Conservation (phyloP, 2,113 vertebrate genomes). For the Tupaia tana region DNA sequence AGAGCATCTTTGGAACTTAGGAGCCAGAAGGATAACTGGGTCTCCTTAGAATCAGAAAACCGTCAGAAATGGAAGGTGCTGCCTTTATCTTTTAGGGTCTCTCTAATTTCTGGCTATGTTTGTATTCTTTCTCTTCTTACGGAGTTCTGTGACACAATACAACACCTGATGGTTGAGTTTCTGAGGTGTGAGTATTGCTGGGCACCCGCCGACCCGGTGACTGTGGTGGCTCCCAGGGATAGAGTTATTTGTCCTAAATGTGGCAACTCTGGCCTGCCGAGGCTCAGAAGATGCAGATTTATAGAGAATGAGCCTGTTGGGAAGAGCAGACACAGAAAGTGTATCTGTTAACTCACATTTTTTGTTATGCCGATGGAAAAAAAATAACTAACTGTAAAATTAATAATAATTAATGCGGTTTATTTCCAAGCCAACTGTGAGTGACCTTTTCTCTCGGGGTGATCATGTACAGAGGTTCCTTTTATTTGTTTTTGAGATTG, state of each 20-base stretch:
- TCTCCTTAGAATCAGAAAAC: not conserved
- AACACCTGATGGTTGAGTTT: not conserved
- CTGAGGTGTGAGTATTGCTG: not conserved
- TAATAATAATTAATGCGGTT: no score
- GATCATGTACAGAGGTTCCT: no score
- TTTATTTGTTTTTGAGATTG: no score
- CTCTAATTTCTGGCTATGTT: not conserved
- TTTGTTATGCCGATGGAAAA: no score
- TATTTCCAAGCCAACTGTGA: no score
- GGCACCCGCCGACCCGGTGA: not conserved
- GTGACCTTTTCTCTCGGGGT: no score
- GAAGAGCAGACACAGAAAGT: not conserved
- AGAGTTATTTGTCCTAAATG: not conserved
- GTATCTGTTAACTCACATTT: not conserved
- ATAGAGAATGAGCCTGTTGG: not conserved
- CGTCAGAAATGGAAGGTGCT: not conserved
- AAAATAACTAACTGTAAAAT: no score
- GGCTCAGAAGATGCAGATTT: not conserved
- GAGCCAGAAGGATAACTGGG: not conserved
- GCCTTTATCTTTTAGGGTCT: not conserved
- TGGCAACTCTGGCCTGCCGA: not conserved
- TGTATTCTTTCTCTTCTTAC: not conserved
- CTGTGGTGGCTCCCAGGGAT: fast-evolving
- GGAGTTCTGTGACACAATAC: not conserved
- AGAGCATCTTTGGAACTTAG: no score